phyloP scores from a whole-genome alignment of 2,113 vertebrate species.

The Myiopsitta monachus region DNA sequence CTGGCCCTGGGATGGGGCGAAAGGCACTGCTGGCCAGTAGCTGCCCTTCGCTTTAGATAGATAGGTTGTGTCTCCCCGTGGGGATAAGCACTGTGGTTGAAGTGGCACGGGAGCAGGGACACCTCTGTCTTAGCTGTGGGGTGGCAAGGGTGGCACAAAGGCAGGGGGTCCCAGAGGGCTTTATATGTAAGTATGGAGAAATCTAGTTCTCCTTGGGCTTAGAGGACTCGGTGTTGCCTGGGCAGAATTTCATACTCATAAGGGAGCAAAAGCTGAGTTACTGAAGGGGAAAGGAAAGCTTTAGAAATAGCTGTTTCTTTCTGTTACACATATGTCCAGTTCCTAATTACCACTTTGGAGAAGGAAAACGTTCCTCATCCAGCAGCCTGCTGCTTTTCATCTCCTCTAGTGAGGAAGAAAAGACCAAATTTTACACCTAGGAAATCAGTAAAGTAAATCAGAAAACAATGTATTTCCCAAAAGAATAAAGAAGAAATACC shows the following conservation, averaged over 20 bases:
- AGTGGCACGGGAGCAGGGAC: background rate
- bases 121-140: background rate
- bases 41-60: background rate
- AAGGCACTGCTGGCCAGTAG: background rate
- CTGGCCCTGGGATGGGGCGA: background rate
- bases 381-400: background rate
- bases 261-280: background rate
- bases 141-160: background rate
- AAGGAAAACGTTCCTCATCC: background rate
- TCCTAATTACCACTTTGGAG: background rate
- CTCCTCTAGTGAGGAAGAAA: background rate
- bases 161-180: background rate
- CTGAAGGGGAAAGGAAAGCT: background rate
- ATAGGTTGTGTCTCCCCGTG: background rate
- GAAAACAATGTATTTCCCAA: background rate
- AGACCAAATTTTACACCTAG: background rate
- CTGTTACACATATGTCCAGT: background rate
- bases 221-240: background rate
- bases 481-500: background rate
- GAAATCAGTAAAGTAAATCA: background rate
- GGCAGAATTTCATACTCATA: background rate
- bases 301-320: background rate
- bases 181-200: background rate
- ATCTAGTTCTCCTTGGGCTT: background rate
- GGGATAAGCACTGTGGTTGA: fast-evolving